phyloP scores from a whole-genome alignment of 2,797 vertebrate genomes.

The Sebastes flavidus region DNA sequence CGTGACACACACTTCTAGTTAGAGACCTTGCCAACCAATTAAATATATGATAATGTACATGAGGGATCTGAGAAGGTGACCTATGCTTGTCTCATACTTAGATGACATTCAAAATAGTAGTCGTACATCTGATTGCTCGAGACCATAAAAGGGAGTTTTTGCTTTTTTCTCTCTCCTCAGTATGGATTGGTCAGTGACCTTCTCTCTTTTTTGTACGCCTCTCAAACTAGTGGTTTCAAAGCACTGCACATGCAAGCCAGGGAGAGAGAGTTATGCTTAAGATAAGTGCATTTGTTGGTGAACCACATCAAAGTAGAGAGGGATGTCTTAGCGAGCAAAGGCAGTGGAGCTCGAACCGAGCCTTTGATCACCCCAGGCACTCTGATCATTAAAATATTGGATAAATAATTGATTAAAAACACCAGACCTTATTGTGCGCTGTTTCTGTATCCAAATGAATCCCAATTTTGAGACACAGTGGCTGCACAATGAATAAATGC shows the following conservation, averaged over 20 bases:
- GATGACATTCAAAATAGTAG: conserved; percentile 54
- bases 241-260: conserved; percentile 60
- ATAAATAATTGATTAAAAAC: conserved; percentile 90
- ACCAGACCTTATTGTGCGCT: conserved; percentile 82
- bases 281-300: conserved; percentile 85
- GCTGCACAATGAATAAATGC: conserved; percentile 49
- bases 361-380: conserved; percentile 86
- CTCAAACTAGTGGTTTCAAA: conserved; percentile 71
- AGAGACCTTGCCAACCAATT: conserved; percentile 74
- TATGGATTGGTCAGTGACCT: conserved; percentile 68
- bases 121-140: conserved; percentile 45
- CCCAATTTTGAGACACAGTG: conserved; percentile 60
- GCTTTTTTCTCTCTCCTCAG: conserved; percentile 8
- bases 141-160: conserved; percentile 18
- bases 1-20: conserved; percentile 64
- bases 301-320: conserved; percentile 83
- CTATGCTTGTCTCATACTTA: conserved; percentile 54
- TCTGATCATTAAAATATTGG: conserved; percentile 89
- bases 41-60: conserved; percentile 76
- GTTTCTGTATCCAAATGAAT: conserved; percentile 76
- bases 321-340: conserved; percentile 80
- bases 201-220: conserved; percentile 48
- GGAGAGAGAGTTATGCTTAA: conserved; percentile 75
- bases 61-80: conserved; percentile 64
- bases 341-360: conserved; percentile 76